Evolutionary conservation across 2,797 vertebrate species (phyloP), one percentile per base, ranked within the genome.

Genomic region (Pempheris klunzingeri): DNA sequence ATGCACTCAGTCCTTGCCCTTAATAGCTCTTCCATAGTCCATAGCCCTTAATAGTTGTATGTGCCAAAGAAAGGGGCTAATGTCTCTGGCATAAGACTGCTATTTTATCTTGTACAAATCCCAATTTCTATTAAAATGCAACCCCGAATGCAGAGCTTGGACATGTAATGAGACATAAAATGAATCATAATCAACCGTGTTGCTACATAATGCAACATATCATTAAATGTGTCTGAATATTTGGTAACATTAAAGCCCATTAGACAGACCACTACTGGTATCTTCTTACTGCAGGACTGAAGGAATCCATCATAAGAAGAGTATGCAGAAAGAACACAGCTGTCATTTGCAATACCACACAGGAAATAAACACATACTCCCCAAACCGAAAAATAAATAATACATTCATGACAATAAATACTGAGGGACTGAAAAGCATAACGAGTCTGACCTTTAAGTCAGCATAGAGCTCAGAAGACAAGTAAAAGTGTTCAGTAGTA

Each of bases 401-500:
- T 52, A 74, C 63, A 70, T 64, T 61, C 39, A 63, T 49, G 41
- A 81, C 46, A 86, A 84, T 83, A 88, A 88, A 86, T 78, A 84
- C 60, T 59, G 24, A 80, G 52, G 76, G 7, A 47, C 20, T 49
- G 50, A 50, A 77, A 79, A 57, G 26, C 1, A 32, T 22, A 50
- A 50, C 39, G 46, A 46, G 44, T 53, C 24, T 34, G 34, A 78
- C 3, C 30, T 60, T 46, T 14, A 14, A n/a, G 39, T 69, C 55
- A 13, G 14, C 36, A 61, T 32, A 55, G 9, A 74, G 44, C 10
- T n/a, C 12, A 63, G 10, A 67, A 32, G 22, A 61, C 44, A 49
- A 49, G 36, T 64, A 7, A 20, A 32, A 59, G n/a, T 62, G 47
- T 57, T 84, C 34, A 78, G 68, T 57, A 53, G 66, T 66, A 38